Evolutionary conservation across 92 coral and sea anemone species (phyloP), one percentile per base, ranked within the genome.

Genomic region (Scolanthus callimorphus): DNA sequence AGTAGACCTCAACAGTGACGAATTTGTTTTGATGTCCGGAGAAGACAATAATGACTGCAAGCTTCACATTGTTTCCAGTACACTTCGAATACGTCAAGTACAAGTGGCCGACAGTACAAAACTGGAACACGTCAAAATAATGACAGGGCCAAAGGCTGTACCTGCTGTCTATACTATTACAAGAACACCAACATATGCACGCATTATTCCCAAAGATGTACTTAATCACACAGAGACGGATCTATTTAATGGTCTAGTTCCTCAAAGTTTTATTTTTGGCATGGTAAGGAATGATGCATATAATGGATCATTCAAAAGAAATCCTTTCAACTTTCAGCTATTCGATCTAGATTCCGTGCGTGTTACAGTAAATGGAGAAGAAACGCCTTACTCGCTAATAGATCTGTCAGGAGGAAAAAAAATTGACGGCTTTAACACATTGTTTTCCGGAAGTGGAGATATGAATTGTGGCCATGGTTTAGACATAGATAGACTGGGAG

Each of bases 401-500:
- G 48, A 65, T 22, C 17, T 76, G 50, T 24, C 29, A 0, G 49
- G 38, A 0, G 57, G 34, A 1, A 55, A 76, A 13, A 23, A 28
- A 9, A 65, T 60, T 10, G 59, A 69, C 2, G 83, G 48, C n/a
- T n/a, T n/a, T n/a, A n/a, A n/a, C n/a, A n/a, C n/a, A n/a, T n/a
- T n/a, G n/a, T n/a, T n/a, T n/a, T 48, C 57, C 10, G 55, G 48
- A 19, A 54, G 34, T 38, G 68, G 56, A 1, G 62, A 59, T 20
- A 69, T 69, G 67, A 57, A 59, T 48, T 60, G 61, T 12, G 60
- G 71, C 6, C 57, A 38, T 1, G 65, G 65, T n/a, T 0, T 31
- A 1, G 77, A 60, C 21, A 69, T 77, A 68, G 49, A 61, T 10
- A 29, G 77, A 61, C 34, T 77, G 63, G 59, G 53, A 62, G 0